Percentiles rank a stretch among this genome's conserved stretches.
These are phyloP conservation scores for Labia minor DNA, from an alignment of 2,888 invertebrate genomes.

Conservation along the genomic window DNA sequence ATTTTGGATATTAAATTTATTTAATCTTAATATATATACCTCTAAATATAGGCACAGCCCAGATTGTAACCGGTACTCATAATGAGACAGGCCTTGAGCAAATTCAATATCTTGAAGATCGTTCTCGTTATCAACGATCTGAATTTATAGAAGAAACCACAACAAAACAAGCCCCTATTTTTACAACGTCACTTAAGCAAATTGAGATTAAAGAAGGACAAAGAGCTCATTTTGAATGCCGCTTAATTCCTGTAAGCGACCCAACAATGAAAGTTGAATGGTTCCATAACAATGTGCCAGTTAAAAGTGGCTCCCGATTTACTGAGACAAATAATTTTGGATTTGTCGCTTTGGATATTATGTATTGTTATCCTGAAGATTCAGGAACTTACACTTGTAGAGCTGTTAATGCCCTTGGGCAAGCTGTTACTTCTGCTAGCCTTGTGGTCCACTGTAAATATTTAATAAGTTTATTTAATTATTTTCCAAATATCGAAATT, in stretches of 20 bases:
- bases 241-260: constrained; percentile 88
- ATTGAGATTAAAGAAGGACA: constrained; percentile 90
- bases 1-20: neutral
- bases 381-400: constrained; percentile 91
- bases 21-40: neutral
- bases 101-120: constrained; percentile 80
- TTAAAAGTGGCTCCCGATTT: constrained; percentile 86
- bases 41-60: constrained; percentile 45
- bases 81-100: constrained; percentile 81
- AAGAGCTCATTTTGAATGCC: constrained; percentile 87
- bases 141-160: constrained; percentile 63
- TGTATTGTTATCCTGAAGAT: constrained; percentile 92
- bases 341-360: constrained; percentile 91
- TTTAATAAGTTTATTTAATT: neutral
- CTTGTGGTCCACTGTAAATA: constrained; percentile 65
- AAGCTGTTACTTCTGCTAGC: constrained; percentile 83
- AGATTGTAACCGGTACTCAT: constrained; percentile 73
- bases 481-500: neutral
- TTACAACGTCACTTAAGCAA: constrained; percentile 84
- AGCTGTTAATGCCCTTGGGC: constrained; percentile 82
- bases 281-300: constrained; percentile 83
- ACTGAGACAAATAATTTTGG: constrained; percentile 95
- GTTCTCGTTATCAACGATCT: constrained; percentile 61
- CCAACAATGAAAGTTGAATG: constrained; percentile 88
- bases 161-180: constrained; percentile 83